A percentile compares a stretch with the other conserved stretches of the same genome.
These are phyloP conservation scores for Triplophysa tibetana DNA, from an alignment of 2,113 vertebrate genomes.

Conservation along the genomic window DNA sequence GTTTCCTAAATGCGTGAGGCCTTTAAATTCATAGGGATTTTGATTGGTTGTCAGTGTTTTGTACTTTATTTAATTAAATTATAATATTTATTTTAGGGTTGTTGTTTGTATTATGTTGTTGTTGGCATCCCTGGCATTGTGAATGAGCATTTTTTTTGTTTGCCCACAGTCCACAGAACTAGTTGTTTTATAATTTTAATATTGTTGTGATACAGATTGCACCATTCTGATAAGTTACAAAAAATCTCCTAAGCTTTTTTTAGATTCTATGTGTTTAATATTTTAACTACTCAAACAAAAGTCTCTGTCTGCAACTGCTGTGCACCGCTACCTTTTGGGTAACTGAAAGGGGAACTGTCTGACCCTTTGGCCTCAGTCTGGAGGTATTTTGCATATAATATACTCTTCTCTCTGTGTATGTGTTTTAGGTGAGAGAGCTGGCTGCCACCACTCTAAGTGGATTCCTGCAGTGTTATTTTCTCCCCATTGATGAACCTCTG, in stretches of 20 bases:
- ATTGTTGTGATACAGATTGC: neutral
- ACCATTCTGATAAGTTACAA: conserved; percentile 57
- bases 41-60: no score
- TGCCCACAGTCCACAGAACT: no score
- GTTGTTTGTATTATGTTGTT: no score
- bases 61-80: no score
- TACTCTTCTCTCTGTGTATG: neutral
- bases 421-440: conserved; percentile 90
- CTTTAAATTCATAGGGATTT: no score
- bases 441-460: conserved; percentile 94
- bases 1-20: no score
- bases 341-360: neutral
- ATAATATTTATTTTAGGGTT: no score
- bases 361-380: neutral
- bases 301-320: neutral
- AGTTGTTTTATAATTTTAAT: no score
- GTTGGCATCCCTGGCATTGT: neutral
- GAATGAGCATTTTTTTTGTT: neutral
- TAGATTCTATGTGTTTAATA: no score
- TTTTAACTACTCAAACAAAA: no score
- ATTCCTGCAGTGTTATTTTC: conserved; percentile 92
- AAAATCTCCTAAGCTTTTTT: conserved; percentile 15
- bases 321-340: neutral
- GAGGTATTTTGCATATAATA: neutral
- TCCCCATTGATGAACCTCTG: conserved; percentile 87